Evolutionary conservation across 2,797 vertebrate species (phyloP).

Genomic region (Labroides dimidiatus): DNA sequence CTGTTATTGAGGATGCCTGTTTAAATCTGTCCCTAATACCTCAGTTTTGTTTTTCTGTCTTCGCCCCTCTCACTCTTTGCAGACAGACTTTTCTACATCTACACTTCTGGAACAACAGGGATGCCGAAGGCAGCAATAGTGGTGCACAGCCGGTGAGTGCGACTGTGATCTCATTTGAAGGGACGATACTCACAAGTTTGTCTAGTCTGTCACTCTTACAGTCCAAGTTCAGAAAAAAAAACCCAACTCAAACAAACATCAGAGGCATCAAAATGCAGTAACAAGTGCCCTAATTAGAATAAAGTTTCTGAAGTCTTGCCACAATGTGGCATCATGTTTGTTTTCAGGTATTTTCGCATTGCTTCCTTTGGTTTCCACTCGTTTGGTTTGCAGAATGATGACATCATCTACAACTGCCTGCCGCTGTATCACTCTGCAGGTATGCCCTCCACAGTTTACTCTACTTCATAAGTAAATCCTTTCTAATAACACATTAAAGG

Average conservation of each 20-base stretch:
- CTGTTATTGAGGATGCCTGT: neutral
- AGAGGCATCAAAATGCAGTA: neutral
- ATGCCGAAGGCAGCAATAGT: constrained; percentile 91
- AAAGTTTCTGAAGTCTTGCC: neutral
- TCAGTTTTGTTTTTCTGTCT: neutral
- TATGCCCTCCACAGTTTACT: constrained; percentile 24
- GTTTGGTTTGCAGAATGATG: constrained; percentile 80
- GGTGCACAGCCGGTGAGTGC: constrained; percentile 88
- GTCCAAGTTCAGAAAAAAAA: too few species aligned
- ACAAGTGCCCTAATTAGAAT: neutral
- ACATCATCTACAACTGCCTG: constrained; percentile 88
- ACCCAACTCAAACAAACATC: neutral
- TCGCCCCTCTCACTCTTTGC: constrained; percentile 5
- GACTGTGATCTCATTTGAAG: neutral
- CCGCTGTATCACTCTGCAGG: constrained; percentile 92
- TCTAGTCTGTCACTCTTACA: neutral
- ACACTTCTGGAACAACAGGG: constrained; percentile 91
- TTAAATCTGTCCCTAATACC: too few species aligned
- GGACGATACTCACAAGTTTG: too few species aligned
- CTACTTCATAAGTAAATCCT: neutral
- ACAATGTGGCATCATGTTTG: neutral
- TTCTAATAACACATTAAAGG: neutral
- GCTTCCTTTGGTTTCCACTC: constrained; percentile 87
- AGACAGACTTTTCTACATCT: constrained; percentile 91
- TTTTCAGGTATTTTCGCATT: constrained; percentile 88